Percentiles rank a stretch among this genome's conserved stretches.
phyloP scores from a whole-genome alignment of 2,797 vertebrate species.

The Melanogrammus aeglefinus region DNA sequence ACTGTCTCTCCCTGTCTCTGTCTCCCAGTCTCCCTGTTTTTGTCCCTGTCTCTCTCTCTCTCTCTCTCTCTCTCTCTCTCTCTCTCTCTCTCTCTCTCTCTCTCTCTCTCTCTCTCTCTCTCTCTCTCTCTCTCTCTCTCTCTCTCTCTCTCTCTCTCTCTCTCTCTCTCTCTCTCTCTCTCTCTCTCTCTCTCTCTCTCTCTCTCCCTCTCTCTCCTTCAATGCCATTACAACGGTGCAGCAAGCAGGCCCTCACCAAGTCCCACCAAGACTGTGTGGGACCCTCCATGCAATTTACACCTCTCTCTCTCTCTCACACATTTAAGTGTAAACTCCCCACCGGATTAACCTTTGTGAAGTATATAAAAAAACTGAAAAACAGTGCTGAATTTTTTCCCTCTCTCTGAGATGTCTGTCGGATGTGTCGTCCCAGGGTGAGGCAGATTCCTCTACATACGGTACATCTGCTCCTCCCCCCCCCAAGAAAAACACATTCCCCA shows the following conservation, averaged over 20 bases:
- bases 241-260: conserved; percentile 27
- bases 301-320: conserved; percentile 57
- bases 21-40: too few relatives aligned
- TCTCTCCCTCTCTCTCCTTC: conserved; percentile 29
- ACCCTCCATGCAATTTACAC: conserved; percentile 68
- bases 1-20: too few relatives aligned
- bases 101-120: background rate
- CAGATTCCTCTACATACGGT: conserved; percentile 35
- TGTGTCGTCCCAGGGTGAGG: conserved; percentile 6
- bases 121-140: background rate
- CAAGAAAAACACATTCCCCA: conserved; percentile 34
- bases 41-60: too few relatives aligned
- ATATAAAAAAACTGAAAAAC: conserved; percentile 37
- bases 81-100: too few relatives aligned
- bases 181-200: conserved; percentile 11
- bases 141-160: conserved; percentile 17
- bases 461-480: conserved; percentile 17
- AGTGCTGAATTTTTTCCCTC: conserved; percentile 17
- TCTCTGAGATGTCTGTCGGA: conserved; percentile 37
- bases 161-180: background rate
- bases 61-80: too few relatives aligned
- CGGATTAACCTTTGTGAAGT: conserved; percentile 49
- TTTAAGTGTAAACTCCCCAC: conserved; percentile 54
- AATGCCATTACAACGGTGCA: conserved; percentile 32
- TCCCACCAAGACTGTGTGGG: conserved; percentile 29